phyloP scores from a whole-genome alignment of 2,888 invertebrate species.

The Tortrix viridana region DNA sequence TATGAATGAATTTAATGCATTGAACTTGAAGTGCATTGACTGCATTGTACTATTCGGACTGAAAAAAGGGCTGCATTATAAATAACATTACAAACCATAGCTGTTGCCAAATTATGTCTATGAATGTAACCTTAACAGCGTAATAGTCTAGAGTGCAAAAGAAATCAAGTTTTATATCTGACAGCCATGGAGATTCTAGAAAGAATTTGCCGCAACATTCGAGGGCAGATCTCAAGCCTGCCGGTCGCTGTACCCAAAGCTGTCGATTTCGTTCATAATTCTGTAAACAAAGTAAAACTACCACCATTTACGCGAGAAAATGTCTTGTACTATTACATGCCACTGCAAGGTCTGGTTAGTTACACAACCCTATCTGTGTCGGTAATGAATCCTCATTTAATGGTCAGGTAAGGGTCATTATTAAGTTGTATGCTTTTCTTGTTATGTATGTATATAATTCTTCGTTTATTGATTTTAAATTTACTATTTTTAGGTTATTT shows the following conservation, averaged over 20 bases:
- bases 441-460: not conserved
- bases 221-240: conserved; percentile 58
- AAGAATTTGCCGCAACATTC: conserved; percentile 65
- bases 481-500: conserved; percentile 84
- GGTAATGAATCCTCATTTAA: conserved; percentile 92
- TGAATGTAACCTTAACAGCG: conserved; percentile 62
- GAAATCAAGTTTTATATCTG: conserved; percentile 29
- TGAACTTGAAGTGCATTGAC: conserved; percentile 12
- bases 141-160: conserved; percentile 53
- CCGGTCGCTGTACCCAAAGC: conserved; percentile 66
- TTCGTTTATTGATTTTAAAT: conserved; percentile 1
- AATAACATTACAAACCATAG: conserved; percentile 56
- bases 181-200: conserved; percentile 71
- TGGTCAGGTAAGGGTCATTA: conserved; percentile 84
- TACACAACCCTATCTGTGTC: conserved; percentile 92
- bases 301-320: conserved; percentile 89
- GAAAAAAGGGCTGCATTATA: conserved; percentile 44
- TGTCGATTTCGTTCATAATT: conserved; percentile 69
- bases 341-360: conserved; percentile 89
- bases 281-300: conserved; percentile 71
- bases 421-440: conserved; percentile 10
- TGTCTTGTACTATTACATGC: conserved; percentile 90
- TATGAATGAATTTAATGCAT: no score
- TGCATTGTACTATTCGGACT: conserved; percentile 16
- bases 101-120: conserved; percentile 79